Evolutionary conservation across 1,140 invertebrate genomes (phyloP).

Genomic region (Cotesia glomerata): DNA sequence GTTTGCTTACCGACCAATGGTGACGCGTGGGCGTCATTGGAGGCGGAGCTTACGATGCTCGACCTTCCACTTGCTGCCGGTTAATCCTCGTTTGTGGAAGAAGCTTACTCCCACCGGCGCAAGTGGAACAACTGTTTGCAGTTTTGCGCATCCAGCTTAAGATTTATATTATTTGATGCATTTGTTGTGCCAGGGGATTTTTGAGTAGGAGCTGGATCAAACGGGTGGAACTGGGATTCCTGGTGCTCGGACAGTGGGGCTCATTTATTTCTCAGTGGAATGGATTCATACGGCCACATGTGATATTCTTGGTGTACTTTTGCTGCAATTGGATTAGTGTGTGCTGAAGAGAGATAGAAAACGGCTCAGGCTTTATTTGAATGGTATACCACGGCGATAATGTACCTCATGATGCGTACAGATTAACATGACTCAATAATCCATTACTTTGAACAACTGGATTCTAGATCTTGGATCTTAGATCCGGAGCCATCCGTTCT

Average conservation of each 20-base stretch:
- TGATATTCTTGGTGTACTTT: neutral
- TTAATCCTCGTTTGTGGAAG: conserved; percentile 19
- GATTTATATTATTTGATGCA: too few relatives aligned
- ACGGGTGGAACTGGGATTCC: too few relatives aligned
- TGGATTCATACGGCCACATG: neutral
- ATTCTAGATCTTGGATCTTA: too few relatives aligned
- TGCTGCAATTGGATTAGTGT: too few relatives aligned
- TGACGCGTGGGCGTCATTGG: conserved; percentile 48
- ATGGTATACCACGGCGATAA: conserved; percentile 25
- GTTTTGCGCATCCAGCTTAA: too few relatives aligned
- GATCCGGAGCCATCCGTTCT: too few relatives aligned
- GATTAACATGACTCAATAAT: neutral
- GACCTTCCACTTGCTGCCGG: conserved; percentile 43
- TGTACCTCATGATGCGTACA: conserved; percentile 17
- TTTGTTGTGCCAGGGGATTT: too few relatives aligned
- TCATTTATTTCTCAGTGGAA: neutral
- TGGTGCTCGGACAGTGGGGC: neutral
- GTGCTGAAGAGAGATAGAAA: neutral
- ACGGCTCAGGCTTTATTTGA: conserved; percentile 6
- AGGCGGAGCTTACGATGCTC: conserved; percentile 54
- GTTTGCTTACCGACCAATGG: conserved; percentile 49
- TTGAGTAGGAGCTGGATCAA: too few relatives aligned
- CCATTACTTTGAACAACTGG: too few relatives aligned
- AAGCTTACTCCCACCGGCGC: neutral
- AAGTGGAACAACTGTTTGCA: too few relatives aligned